Base-by-base conservation (phyloP, 1,140 invertebrate genomes). In the Drosophila elegans region DNA sequence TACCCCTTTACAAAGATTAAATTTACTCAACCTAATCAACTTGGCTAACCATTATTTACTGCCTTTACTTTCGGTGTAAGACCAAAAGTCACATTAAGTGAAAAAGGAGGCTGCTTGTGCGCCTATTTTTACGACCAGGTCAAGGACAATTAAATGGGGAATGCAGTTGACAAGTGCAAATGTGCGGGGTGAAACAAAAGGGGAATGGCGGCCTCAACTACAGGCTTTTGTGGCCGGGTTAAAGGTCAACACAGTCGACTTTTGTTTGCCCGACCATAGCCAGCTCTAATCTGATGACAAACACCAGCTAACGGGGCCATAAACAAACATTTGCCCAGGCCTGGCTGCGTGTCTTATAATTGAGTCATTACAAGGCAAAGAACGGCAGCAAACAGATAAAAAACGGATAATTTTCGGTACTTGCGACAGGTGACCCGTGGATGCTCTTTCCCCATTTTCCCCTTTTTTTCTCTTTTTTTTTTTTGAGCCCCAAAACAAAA, bases 301-400 rank as follows among this genome's bases (percentile, higher is more conserved):
- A 78, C 81, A 86, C 60, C 51, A 64, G 63, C 74, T 74, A 78
- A 88, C 82, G 61, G 74, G 69, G 61, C 66, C 78, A 57, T 64
- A 74, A 78, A 56, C 79, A 88, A 86, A 79, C 79, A 83, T 86
- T 86, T 82, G 83, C 64, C 48, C 56, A 78, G 69, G 44, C 60
- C 68, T 39, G 41, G 38, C 78, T 82, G 74, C 82, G 83, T 86
- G 82, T 79, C 79, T 75, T 88, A 79, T 86, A 86, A 86, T 86
- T 86, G 79, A 86, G 82, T 83, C 83, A 82, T 88, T 88, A 88
- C 71, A 74, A 61, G 72, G 51, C 66, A 45, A 34, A 53, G 74
- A 56, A 44, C 53, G 45, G 46, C 36, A 75, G 38, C 75, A 78
- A 78, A 78, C 49, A 67, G 32, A 55, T 44, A 76, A 67, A 48